phyloP scores from a whole-genome alignment of 2,797 vertebrate genomes.

The Microctenopoma steveboyesi region DNA sequence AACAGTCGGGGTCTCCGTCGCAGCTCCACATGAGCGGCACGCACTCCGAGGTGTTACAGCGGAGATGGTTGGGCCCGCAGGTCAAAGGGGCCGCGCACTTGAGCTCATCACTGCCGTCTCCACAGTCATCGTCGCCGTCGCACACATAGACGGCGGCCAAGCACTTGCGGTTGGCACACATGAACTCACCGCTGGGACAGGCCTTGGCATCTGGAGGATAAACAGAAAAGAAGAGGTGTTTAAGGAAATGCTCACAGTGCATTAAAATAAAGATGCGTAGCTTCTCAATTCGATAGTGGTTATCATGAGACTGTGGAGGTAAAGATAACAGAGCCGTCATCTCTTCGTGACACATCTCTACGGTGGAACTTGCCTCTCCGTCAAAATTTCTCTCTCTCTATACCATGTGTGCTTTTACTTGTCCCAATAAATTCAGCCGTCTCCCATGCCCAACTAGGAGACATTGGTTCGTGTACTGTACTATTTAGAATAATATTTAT shows the following conservation, averaged over 20 bases:
- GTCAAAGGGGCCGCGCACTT: constrained; percentile 88
- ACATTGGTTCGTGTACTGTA: too few relatives aligned
- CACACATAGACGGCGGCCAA: constrained; percentile 91
- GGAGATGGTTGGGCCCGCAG: constrained; percentile 92
- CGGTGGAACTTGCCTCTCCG: constrained; percentile 4
- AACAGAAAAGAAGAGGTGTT: neutral
- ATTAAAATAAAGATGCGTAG: constrained; percentile 5
- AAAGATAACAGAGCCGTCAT: constrained; percentile 28
- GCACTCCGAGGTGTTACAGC: constrained; percentile 91
- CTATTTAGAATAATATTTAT: too few relatives aligned
- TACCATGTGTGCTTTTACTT: constrained; percentile 4
- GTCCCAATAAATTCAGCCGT: neutral
- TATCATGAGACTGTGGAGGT: constrained; percentile 21
- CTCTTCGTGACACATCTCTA: neutral
- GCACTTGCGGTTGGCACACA: constrained; percentile 91
- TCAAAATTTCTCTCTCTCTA: constrained; percentile 18
- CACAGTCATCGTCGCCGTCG: constrained; percentile 92
- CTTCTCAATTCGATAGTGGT: constrained; percentile 22
- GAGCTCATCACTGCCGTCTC: constrained; percentile 92
- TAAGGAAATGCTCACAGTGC: neutral
- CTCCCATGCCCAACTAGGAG: neutral
- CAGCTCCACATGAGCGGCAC: constrained; percentile 96
- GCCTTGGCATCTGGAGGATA: constrained; percentile 79
- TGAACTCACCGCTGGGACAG: constrained; percentile 90
- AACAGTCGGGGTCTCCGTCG: constrained; percentile 93